Conservation (phyloP, 2,113 vertebrate species). For the Lipotes vexillifer region DNA sequence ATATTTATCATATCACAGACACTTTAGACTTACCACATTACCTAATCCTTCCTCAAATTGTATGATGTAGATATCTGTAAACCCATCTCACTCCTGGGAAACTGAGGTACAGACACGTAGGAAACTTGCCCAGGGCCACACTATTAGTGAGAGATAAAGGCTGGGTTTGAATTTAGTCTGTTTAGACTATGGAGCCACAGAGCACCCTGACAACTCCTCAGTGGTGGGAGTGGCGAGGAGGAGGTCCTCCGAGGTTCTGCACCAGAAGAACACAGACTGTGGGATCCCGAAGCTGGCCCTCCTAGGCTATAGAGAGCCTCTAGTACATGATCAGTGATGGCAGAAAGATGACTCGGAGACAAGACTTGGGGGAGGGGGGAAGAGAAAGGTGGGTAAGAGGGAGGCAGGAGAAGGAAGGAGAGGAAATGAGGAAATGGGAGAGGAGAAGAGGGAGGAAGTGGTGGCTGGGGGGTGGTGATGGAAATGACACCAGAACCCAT, state of each 20-base stretch:
- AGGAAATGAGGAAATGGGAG: too few relatives aligned
- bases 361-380: too few relatives aligned
- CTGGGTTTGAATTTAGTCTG: not conserved
- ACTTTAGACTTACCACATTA: too few relatives aligned
- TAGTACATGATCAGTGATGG: not conserved
- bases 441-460: not conserved
- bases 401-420: not conserved
- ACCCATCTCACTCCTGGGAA: not conserved
- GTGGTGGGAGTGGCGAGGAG: not conserved
- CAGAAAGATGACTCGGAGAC: not conserved
- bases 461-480: fast-evolving
- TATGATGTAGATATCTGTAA: fast-evolving
- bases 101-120: not conserved
- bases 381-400: not conserved
- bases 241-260: not conserved
- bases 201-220: too few relatives aligned
- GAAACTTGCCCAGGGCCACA: not conserved
- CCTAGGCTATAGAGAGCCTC: not conserved
- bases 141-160: not conserved
- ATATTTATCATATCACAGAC: not conserved
- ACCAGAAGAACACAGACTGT: not conserved
- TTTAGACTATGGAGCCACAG: not conserved
- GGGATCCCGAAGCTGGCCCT: not conserved
- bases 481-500: not conserved
- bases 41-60: not conserved